Evolutionary conservation across 2,113 vertebrate genomes (phyloP), one percentile per base, ranked within the genome.

Genomic region (Elanus axillaris): DNA sequence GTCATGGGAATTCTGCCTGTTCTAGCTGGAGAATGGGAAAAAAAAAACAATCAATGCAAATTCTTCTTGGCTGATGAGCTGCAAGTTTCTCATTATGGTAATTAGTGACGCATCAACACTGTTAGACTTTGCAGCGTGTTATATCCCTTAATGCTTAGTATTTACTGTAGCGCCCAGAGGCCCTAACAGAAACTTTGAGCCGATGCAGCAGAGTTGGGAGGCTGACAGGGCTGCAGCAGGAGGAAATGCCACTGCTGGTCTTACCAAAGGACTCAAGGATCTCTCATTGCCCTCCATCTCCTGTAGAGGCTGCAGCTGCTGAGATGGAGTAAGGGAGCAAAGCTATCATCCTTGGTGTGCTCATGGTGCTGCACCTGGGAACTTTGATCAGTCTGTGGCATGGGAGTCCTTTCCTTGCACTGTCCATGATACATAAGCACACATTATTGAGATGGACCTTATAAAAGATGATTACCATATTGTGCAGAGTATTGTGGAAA

Each of bases 31-130:
- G 86, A 94, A 60, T 1, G 25, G 27, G 26, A 12, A 75, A 86
- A 90, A 12, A 75, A 86, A 90, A 83, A 66, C 56, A 83, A 89
- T 86, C 82, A 86, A 81, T 92, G 63, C 53, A 93, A 95, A 96
- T 94, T 96, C 53, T 90, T 88, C 91, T 88, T 92, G 72, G 78
- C 72, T 90, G 86, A 94, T 93, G 42, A 92, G 77, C 69, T 0
- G 0, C 82, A 88, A 93, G 72, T 90, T 94, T 94, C 94, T 94
- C 79, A 80, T 96, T 96, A 96, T 91, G 92, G 78, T 86, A 93
- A 96, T 93, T 90, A 96, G 94, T 94, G 90, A 94, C 20, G 52
- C 88, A 92, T 91, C 68, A 94, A 89, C 72, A 86, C 86, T 74
- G 74, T 77, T 93, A 88, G 86, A 67, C 72, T 94, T 90, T 94